Evolutionary conservation across 30 jellyfish, hydroid and myxozoan species (phyloP), one percentile per base, ranked within the genome.

Genomic region (Aurelia aurita complex sp. Pacific): DNA sequence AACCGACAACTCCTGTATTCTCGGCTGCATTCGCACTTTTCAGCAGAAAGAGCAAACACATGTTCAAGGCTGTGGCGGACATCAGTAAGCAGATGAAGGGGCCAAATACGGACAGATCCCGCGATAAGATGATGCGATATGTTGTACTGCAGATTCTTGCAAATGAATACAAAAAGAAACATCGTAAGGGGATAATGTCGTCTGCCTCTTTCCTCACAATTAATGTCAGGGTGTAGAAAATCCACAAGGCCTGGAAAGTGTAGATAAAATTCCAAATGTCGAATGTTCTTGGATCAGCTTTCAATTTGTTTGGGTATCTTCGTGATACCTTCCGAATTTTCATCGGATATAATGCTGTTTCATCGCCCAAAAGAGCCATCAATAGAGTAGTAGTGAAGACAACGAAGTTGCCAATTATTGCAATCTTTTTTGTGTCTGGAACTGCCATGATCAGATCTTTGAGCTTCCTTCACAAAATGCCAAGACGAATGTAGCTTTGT

Each of bases 261-360:
- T 62, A 89, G 12, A 89, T 89, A 5, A 83, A 75, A 43, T 90
- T 83, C 97, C 97, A 89, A n/a, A 89, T 89, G 36, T 69, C 40
- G 86, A 87, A 87, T 11, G 94, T 82, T 35, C 62, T 46, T 17
- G 33, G 64, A 36, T 74, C 52, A 8, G 86, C 86, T 29, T 76
- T 64, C 16, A 76, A 65, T 32, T 76, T 65, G 40, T 64, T 76
- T 14, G 86, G 86, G 65, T 76, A 76, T 52, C 50, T 76, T 64
- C 74, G 43, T 4, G 86, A 19, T n/a, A 64, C 86, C 8, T 50
- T 43, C 29, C 40, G 52, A 51, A 76, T 64, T 29, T 40, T 19
- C 33, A 18, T 76, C 23, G 86, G 86, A 46, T 18, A 76, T 15
- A 76, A n/a, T 10, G 69, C 38, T 12, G 67, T 76, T 4, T 61